Evolutionary conservation across 2,797 vertebrate species (phyloP).

Genomic region (Catamblyrhynchus diadema): DNA sequence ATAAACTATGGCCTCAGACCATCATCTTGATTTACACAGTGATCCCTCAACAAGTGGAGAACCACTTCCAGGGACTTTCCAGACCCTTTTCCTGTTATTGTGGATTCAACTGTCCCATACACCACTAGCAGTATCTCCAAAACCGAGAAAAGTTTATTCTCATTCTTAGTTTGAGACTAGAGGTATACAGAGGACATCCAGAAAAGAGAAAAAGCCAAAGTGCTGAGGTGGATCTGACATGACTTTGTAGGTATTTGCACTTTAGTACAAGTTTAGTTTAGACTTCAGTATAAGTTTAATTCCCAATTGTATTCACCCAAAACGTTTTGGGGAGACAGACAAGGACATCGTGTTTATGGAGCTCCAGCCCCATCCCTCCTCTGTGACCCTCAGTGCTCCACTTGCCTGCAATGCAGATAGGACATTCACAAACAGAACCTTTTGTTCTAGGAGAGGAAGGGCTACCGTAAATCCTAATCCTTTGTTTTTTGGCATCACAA

Average conservation of each 20-base stretch:
- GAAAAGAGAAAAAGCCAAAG: background rate
- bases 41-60: background rate
- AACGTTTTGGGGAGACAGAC: background rate
- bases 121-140: background rate
- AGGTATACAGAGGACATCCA: background rate
- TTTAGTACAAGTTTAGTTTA: background rate
- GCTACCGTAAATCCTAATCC: conserved; percentile 29
- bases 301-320: background rate
- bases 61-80: background rate
- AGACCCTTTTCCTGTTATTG: background rate
- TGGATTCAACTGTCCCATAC: background rate
- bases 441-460: conserved; percentile 28
- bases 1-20: background rate
- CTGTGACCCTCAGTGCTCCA: background rate
- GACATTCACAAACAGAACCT: conserved; percentile 22
- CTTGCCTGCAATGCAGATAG: background rate
- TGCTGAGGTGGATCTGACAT: background rate
- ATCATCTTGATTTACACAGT: background rate
- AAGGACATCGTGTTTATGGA: background rate
- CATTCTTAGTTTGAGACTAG: background rate
- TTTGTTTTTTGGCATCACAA: conserved; percentile 68
- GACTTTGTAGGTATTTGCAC: background rate
- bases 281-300: background rate
- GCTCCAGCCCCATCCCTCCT: background rate
- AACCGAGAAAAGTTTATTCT: background rate